A percentile compares a stretch with the other conserved stretches of the same genome.
phyloP scores from a whole-genome alignment of 1,140 invertebrate genomes.

The Drosophila ficusphila region DNA sequence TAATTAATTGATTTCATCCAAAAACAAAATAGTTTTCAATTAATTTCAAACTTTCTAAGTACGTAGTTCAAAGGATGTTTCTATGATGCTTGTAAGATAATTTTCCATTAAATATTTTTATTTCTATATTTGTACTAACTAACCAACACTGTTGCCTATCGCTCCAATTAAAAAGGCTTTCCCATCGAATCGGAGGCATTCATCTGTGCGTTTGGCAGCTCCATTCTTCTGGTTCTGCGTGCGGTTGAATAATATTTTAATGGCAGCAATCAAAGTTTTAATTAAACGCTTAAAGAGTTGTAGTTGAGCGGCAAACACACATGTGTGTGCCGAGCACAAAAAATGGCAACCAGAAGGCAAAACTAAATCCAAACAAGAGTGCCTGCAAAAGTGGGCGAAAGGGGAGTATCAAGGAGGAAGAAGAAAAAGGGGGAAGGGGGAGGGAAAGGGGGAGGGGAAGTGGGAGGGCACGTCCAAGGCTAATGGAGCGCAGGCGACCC shows the following conservation, averaged over 20 bases:
- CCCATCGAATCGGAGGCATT: conserved; percentile 22
- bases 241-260: conserved; percentile 53
- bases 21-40: too few relatives aligned
- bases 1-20: too few relatives aligned
- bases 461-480: conserved; percentile 55
- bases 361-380: conserved; percentile 53
- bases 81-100: too few relatives aligned
- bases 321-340: conserved; percentile 16
- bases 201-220: conserved; percentile 15
- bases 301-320: conserved; percentile 20
- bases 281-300: conserved; percentile 73
- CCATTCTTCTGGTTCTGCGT: neutral
- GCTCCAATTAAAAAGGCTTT: conserved; percentile 13
- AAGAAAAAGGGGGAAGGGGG: too few relatives aligned
- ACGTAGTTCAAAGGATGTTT: too few relatives aligned
- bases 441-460: neutral
- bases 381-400: neutral
- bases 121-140: too few relatives aligned
- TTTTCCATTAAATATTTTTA: too few relatives aligned
- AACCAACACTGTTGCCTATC: conserved; percentile 11
- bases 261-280: conserved; percentile 76
- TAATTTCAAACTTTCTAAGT: too few relatives aligned
- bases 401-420: too few relatives aligned
- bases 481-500: conserved; percentile 70
- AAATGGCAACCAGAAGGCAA: conserved; percentile 34